Conservation (phyloP, 2,888 invertebrate genomes). For the Anagyrus pseudococci region DNA sequence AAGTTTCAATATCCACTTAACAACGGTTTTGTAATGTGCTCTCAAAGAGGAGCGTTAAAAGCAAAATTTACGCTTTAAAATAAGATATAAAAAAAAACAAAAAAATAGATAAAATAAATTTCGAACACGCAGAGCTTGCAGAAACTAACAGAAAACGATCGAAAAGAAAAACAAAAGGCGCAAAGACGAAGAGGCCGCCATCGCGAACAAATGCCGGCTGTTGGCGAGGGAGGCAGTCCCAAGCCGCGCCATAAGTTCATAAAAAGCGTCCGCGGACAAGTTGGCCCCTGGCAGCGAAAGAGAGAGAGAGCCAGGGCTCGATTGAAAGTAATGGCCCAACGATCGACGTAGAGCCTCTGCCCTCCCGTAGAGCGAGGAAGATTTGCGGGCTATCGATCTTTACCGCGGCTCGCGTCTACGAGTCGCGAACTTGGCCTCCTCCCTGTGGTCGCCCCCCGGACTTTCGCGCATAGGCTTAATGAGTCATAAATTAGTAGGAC, state of each 20-base stretch:
- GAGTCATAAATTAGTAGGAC: constrained; percentile 11
- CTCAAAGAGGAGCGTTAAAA: too few species aligned
- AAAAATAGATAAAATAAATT: too few species aligned
- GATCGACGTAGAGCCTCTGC: not conserved
- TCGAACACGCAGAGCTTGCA: too few species aligned
- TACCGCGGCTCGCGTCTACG: too few species aligned
- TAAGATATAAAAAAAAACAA: too few species aligned
- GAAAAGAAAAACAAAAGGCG: too few species aligned
- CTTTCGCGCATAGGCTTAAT: not conserved
- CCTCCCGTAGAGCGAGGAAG: not conserved
- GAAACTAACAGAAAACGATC: too few species aligned
- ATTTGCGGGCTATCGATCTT: not conserved
- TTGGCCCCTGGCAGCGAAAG: not conserved
- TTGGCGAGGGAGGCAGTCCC: constrained; percentile 7
- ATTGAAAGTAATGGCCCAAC: constrained; percentile 33
- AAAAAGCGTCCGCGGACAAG: constrained; percentile 8
- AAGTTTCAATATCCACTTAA: too few species aligned
- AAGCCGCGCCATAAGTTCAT: constrained; percentile 4
- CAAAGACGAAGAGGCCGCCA: too few species aligned
- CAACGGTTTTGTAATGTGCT: too few species aligned
- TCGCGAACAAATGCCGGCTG: constrained; percentile 4
- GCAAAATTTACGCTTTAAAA: too few species aligned
- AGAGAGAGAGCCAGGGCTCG: not conserved
- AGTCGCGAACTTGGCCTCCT: too few species aligned
- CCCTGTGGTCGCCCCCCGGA: not conserved